These are phyloP conservation scores for Podocnemis expansa DNA, from an alignment of 2,113 vertebrate species.

Conservation along the genomic window DNA sequence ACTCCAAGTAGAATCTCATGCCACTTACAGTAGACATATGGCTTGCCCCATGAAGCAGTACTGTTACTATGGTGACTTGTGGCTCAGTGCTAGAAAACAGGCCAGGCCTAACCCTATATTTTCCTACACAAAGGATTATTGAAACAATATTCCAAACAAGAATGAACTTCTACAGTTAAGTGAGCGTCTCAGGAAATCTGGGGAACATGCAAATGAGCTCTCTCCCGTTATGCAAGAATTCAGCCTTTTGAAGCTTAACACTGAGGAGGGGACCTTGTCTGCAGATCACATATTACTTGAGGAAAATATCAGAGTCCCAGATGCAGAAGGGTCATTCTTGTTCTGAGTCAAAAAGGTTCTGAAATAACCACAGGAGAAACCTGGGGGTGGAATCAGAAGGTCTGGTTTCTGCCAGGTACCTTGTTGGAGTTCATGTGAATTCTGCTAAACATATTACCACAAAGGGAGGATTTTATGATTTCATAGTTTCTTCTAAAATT, in stretches of 20 bases:
- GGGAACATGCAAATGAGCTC: not conserved
- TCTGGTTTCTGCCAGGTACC: not conserved
- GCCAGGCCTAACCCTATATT: too few relatives aligned
- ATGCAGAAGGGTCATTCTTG: not conserved
- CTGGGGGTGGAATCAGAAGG: not conserved
- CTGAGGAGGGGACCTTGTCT: not conserved
- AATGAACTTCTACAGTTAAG: not conserved
- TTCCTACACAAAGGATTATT: not conserved
- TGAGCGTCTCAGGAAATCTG: not conserved
- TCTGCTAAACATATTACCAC: not conserved
- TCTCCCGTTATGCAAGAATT: not conserved
- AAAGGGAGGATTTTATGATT: not conserved
- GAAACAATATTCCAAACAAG: not conserved
- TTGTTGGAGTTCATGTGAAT: not conserved
- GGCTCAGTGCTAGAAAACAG: too few relatives aligned
- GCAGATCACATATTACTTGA: not conserved
- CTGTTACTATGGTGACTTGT: too few relatives aligned
- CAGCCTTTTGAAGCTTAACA: not conserved
- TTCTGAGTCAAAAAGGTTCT: not conserved
- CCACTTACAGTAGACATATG: too few relatives aligned
- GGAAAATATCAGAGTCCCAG: not conserved
- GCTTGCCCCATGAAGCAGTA: too few relatives aligned
- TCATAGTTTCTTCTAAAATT: not conserved
- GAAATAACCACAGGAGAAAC: not conserved
- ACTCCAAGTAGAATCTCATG: too few relatives aligned